These are phyloP conservation scores for Podilymbus podiceps DNA, from an alignment of 2,113 vertebrate species.

Conservation along the genomic window DNA sequence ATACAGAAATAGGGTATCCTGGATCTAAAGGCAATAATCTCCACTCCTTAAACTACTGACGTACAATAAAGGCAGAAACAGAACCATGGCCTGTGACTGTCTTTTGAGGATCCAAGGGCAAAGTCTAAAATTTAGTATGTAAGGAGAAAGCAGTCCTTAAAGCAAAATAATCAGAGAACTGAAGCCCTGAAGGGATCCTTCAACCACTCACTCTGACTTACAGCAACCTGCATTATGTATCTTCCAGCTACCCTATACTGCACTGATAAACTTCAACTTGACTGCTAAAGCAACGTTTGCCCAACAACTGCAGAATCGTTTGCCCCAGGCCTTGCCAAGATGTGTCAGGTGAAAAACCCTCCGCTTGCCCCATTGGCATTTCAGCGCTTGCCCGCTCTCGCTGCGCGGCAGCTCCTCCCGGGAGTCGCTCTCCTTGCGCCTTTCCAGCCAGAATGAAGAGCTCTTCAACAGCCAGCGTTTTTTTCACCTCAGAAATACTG, in stretches of 20 bases:
- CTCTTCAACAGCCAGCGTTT: background rate
- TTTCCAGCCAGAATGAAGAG: background rate
- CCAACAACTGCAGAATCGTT: background rate
- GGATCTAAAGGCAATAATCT: background rate
- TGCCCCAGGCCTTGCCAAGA: background rate
- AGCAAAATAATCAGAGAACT: background rate
- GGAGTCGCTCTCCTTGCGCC: background rate
- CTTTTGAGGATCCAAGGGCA: background rate
- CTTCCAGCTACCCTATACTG: background rate
- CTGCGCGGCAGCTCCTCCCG: background rate
- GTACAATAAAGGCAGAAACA: background rate
- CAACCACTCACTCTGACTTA: background rate
- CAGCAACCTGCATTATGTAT: background rate
- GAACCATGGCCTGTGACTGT: background rate
- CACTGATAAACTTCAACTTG: background rate
- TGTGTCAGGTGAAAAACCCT: background rate
- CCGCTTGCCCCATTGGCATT: fast-evolving
- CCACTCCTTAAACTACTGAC: background rate
- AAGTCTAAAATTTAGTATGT: background rate
- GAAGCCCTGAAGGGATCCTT: background rate
- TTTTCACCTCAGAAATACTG: background rate
- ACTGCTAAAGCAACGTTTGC: background rate
- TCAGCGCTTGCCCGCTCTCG: fast-evolving
- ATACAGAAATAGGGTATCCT: background rate
- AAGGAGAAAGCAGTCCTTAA: background rate